These are phyloP conservation scores for Pemphigus obesinymphae DNA, from an alignment of 1,140 invertebrate species.

Conservation along the genomic window DNA sequence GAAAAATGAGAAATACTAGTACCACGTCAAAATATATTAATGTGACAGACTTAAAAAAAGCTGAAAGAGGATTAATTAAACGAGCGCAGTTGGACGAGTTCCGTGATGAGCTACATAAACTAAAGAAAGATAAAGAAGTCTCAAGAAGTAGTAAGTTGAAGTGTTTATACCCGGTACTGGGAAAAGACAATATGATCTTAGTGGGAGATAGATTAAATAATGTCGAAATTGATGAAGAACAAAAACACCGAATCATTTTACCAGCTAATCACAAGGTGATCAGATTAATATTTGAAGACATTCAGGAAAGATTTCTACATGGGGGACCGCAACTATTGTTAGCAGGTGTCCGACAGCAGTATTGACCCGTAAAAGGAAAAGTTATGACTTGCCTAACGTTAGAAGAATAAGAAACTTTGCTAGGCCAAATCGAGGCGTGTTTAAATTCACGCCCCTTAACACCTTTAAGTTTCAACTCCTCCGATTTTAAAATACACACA, in stretches of 20 bases:
- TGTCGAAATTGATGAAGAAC: not conserved
- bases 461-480: slow-evolving; percentile 47
- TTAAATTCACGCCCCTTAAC: slow-evolving; percentile 51
- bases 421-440: slow-evolving; percentile 46
- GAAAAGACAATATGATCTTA: not conserved
- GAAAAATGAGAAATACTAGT: too few species aligned
- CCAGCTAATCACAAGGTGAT: not conserved
- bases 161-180: not conserved
- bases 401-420: slow-evolving; percentile 48
- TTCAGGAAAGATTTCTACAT: not conserved
- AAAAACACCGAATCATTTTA: not conserved
- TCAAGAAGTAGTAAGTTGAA: not conserved
- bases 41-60: too few species aligned
- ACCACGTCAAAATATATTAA: too few species aligned
- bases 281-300: not conserved
- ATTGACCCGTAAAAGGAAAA: too few species aligned
- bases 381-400: slow-evolving; percentile 43
- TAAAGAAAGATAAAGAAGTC: too few species aligned
- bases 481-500: slow-evolving; percentile 45
- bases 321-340: not conserved
- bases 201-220: not conserved
- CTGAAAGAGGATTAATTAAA: too few species aligned
- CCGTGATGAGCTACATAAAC: too few species aligned
- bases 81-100: too few species aligned
- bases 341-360: slow-evolving; percentile 43